Evolutionary conservation across 2,888 invertebrate genomes (phyloP), one percentile per base, ranked within the genome.

Genomic region (Leucoptera coffeella): DNA sequence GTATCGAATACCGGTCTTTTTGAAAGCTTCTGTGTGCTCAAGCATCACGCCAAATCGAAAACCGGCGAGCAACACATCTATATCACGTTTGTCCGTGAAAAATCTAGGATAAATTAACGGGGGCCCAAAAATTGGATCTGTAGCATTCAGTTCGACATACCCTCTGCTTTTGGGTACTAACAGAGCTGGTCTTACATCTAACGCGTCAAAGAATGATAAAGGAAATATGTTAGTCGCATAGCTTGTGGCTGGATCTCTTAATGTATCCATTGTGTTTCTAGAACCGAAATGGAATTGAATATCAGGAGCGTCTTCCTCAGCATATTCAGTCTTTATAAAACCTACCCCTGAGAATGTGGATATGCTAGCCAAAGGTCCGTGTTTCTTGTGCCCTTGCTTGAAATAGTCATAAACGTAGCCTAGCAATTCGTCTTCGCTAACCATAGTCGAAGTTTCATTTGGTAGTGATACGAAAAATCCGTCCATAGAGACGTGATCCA

Each of bases 71-170:
- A 83, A 61, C 12, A 73, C 64, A 17, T 73, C 51, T 3, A 80
- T 42, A 45, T 86, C 86, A 9, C 73, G 61, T 38, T 72, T 54
- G n/a, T 69, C 61, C 4, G 71, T 71, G 30, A 79, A 81, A 27
- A 77, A 79, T 38, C 75, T 78, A 1, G 88, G 79, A 41, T 80
- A 78, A 32, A 90, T 80, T 26, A 80, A 42, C 0, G 88, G 89
- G 30, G 74, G 67, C 0, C 83, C 80, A 40, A 74, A 74, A 20
- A 47, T 58, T 0, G 88, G 88, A 58, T 89, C 74, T 1, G 75
- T 75, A 20, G 60, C 62, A 40, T 80, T 80, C 8, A 90, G 50
- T 29, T 57, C 52, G 3, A 82, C 38, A 27, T 58, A 64, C 1
- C 82, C 82, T 40, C 78, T 59, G 34, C 81, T 82, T 36, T 61